Evolutionary conservation across 1,140 invertebrate species (phyloP).

Genomic region (Coptotermes formosanus): DNA sequence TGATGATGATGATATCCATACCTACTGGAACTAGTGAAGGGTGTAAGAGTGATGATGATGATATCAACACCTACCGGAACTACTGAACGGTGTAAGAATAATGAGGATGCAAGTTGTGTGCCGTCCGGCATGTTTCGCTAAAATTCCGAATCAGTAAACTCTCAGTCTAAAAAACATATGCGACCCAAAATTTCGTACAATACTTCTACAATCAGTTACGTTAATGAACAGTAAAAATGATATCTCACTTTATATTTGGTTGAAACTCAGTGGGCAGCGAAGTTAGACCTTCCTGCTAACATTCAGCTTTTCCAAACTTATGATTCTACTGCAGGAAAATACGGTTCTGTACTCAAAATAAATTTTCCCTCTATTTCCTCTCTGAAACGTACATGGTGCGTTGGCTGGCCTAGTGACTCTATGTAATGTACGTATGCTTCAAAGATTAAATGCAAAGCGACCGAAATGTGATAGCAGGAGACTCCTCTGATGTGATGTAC

Average conservation of each 20-base stretch:
- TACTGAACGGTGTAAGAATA: too few relatives aligned
- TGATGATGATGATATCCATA: too few relatives aligned
- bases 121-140: too few relatives aligned
- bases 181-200: too few relatives aligned
- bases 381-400: not conserved
- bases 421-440: constrained; percentile 10
- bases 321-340: not conserved
- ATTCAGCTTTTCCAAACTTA: not conserved
- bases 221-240: too few relatives aligned
- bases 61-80: too few relatives aligned
- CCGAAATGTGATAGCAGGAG: not conserved
- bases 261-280: not conserved
- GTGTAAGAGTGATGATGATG: too few relatives aligned
- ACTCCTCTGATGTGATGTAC: not conserved
- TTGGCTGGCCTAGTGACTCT: not conserved
- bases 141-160: too few relatives aligned
- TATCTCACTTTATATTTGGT: not conserved
- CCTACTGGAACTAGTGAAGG: too few relatives aligned
- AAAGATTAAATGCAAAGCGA: not conserved
- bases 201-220: too few relatives aligned
- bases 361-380: constrained; percentile 5
- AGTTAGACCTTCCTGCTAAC: not conserved
- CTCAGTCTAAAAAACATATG: too few relatives aligned
- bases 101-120: too few relatives aligned
- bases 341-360: constrained; percentile 7